phyloP scores from a whole-genome alignment of 2,888 invertebrate species.

The Sesia apiformis region DNA sequence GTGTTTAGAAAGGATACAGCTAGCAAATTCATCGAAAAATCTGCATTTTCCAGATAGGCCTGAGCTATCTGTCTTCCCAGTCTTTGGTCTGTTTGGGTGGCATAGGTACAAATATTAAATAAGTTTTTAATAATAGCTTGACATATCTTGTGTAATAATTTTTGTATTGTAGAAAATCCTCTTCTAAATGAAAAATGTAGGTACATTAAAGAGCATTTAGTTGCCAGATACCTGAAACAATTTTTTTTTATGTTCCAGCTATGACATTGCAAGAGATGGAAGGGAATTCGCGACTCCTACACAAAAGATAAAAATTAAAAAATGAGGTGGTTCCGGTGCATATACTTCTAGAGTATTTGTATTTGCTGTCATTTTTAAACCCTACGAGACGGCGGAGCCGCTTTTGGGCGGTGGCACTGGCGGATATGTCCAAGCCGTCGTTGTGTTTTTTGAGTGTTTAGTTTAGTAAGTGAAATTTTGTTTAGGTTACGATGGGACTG shows the following conservation, averaged over 20 bases:
- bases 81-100: slow-evolving; percentile 12
- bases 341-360: slow-evolving; percentile 13
- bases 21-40: no score
- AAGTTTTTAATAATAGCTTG: slow-evolving; percentile 12
- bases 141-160: slow-evolving; percentile 9
- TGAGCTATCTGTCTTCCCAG: slow-evolving; percentile 9
- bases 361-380: slow-evolving; percentile 15
- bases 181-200: slow-evolving; percentile 11
- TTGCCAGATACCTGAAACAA: slow-evolving; percentile 11
- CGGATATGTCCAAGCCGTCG: no score
- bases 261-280: slow-evolving; percentile 8
- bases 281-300: slow-evolving; percentile 11
- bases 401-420: no score
- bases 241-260: slow-evolving; percentile 9
- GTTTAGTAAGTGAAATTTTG: no score
- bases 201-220: slow-evolving; percentile 8
- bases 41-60: slow-evolving; percentile 10
- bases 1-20: no score
- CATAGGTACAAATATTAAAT: slow-evolving; percentile 11
- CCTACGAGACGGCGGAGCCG: slow-evolving; percentile 11
- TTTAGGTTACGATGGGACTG: no score
- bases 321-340: slow-evolving; percentile 11
- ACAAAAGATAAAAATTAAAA: slow-evolving; percentile 13
- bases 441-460: no score
- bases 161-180: slow-evolving; percentile 9